These are phyloP conservation scores for Limnothrissa miodon DNA, from an alignment of 2,113 vertebrate species.

Conservation along the genomic window DNA sequence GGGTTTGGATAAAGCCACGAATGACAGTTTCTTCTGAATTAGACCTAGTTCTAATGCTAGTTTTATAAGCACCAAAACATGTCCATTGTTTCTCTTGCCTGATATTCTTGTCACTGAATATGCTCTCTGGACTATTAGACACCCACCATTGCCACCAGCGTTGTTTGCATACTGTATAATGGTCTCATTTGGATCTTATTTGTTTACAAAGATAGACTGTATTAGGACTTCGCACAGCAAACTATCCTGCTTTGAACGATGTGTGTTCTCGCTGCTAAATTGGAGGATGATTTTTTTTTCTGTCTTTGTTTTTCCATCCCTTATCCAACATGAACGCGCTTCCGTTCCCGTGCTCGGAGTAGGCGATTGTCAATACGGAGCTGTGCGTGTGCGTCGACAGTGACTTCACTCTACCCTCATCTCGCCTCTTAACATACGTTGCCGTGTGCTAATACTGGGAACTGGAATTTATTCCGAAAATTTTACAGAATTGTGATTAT, in stretches of 20 bases:
- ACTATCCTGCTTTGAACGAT: background rate
- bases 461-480: background rate
- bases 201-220: background rate
- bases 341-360: background rate
- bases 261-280: background rate
- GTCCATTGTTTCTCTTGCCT: too few species aligned
- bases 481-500: background rate
- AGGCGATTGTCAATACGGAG: constrained; percentile 9
- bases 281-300: background rate
- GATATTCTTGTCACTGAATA: background rate
- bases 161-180: background rate
- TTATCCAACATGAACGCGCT: constrained; percentile 5
- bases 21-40: background rate
- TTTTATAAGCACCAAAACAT: background rate
- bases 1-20: background rate
- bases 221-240: background rate
- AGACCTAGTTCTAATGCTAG: background rate
- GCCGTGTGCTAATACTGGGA: background rate
- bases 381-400: constrained; percentile 55
- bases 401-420: constrained; percentile 59
- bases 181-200: background rate
- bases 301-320: background rate
- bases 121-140: background rate
- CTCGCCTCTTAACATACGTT: background rate
- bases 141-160: background rate